Conservation (phyloP, 2,113 vertebrate species). For the Lynx canadensis region DNA sequence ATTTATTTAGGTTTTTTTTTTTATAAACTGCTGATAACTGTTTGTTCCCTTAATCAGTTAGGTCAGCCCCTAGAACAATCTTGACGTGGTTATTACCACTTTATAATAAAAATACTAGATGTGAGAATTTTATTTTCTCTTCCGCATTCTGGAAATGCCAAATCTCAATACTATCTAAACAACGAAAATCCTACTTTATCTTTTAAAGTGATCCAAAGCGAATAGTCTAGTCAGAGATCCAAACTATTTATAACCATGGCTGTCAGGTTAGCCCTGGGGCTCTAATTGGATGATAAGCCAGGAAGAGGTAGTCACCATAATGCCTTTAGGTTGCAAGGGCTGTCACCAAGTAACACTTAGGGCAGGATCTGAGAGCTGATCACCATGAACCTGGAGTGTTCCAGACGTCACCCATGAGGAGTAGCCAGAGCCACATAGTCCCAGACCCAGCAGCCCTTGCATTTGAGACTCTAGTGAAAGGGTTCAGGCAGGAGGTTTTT, state of each 20-base stretch:
- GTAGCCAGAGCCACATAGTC: not conserved
- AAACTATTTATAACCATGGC: no score
- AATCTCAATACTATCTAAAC: not conserved
- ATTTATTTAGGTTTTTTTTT: not conserved
- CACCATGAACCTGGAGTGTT: not conserved
- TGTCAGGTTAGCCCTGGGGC: not conserved
- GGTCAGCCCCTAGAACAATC: not conserved
- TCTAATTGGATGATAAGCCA: not conserved
- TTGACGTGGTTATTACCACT: not conserved
- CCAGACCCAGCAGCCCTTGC: not conserved
- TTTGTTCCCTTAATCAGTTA: not conserved
- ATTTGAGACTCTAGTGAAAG: not conserved
- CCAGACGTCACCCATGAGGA: not conserved
- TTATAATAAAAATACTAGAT: constrained; percentile 26
- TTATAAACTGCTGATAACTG: not conserved
- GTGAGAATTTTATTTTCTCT: not conserved
- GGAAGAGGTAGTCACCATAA: not conserved
- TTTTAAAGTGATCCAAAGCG: not conserved
- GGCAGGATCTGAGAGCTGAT: not conserved
- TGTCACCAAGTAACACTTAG: not conserved
- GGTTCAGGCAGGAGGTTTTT: not conserved
- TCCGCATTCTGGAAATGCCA: not conserved
- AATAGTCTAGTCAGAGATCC: not conserved
- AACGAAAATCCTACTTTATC: not conserved
- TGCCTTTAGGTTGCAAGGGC: not conserved